phyloP scores from a whole-genome alignment of 2,888 invertebrate genomes.

The Theretra japonica region DNA sequence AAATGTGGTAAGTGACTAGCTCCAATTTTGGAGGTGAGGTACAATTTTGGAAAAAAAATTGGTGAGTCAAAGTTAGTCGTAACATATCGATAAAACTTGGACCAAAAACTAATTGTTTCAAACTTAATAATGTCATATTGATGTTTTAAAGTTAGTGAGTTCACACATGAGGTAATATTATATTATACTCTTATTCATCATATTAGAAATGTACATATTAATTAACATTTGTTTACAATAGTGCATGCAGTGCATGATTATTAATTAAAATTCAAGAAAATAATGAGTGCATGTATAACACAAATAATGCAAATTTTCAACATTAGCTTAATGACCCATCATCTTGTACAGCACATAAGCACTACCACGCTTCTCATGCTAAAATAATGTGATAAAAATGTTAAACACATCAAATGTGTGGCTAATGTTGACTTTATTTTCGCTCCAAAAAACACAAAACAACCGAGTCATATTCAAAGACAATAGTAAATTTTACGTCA shows the following conservation, averaged over 20 bases:
- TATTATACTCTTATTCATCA: too few species aligned
- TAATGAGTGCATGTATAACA: background rate
- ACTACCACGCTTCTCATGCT: background rate
- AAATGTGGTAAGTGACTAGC: background rate
- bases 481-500: constrained; percentile 22
- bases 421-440: constrained; percentile 14
- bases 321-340: background rate
- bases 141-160: too few species aligned
- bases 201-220: too few species aligned
- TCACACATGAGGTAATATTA: too few species aligned
- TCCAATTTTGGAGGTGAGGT: background rate
- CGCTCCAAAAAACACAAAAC: constrained; percentile 29
- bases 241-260: too few species aligned
- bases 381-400: constrained; percentile 22
- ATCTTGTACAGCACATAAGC: constrained; percentile 8
- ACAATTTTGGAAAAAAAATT: background rate
- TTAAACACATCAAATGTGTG: constrained; percentile 10
- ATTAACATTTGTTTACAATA: too few species aligned
- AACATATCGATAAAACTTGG: too few species aligned
- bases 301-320: background rate
- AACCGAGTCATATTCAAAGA: constrained; percentile 3
- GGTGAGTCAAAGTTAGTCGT: too few species aligned
- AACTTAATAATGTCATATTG: too few species aligned
- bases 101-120: too few species aligned
- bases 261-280: background rate